Evolutionary conservation across 37 sponge, comb jelly and placozoan species (phyloP), one percentile per base, ranked within the genome.

Genomic region (Axinella damicornis): DNA sequence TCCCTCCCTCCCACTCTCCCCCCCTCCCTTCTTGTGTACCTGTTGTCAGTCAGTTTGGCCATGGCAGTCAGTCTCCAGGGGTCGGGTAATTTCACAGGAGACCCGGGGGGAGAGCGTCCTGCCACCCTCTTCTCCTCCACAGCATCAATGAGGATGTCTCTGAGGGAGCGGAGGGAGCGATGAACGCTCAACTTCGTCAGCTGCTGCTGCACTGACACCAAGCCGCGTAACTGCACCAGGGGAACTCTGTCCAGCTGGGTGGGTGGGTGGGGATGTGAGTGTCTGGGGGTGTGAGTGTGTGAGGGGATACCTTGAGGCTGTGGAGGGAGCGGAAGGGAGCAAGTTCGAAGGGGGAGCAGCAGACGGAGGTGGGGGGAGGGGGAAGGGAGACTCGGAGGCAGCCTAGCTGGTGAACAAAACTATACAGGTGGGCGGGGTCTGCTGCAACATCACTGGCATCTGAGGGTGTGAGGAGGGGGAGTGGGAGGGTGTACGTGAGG

Each of bases 361-460:
- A 74, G 36, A 91, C 78, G 55, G 89, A 86, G 41, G 74, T 62
- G 70, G 85, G 82, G 53, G 36, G 25, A 38, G 91, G 95, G 20
- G 91, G 88, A 18, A 76, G 89, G 61, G 60, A 64, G 28, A 95
- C 72, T 57, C 74, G 71, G 19, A 95, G 86, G n/a, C 68, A 53
- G 25, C 74, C 36, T 19, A 95, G 66, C 41, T 88, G 89, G 63
- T 91, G 92, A 0, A 95, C 61, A 79, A 95, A 95, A 21, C 78
- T 77, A 72, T 91, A 91, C 56, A 91, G 80, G 69, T 95, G 92
- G 66, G 83, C 95, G 16, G 85, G 89, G 82, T 95, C 95, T 5
- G 94, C 77, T 1, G 82, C 52, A 20, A 69, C 70, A 56, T 80
- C 81, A 57, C 28, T 57, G 37, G 38, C 1, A 21, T 68, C 69